phyloP scores from a whole-genome alignment of 1,140 invertebrate species.

The Melipona quadrifasciata region DNA sequence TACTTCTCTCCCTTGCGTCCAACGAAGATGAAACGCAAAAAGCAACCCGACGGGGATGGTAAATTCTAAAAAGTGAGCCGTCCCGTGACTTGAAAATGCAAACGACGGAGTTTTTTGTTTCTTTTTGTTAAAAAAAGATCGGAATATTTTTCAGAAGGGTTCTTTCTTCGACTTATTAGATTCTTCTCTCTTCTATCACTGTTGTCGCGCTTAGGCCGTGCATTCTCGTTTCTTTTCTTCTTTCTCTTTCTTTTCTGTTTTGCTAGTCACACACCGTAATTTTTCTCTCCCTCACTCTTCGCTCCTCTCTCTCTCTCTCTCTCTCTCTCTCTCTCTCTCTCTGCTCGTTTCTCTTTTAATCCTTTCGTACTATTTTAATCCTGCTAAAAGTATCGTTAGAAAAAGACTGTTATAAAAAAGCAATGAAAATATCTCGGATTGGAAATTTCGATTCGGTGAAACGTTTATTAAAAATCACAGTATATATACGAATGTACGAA shows the following conservation, averaged over 20 bases:
- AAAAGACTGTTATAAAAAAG: constrained; percentile 3
- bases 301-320: not conserved
- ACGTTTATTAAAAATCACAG: not conserved
- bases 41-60: not conserved
- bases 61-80: not conserved
- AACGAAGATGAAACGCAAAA: not conserved
- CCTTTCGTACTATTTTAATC: constrained; percentile 11
- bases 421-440: not conserved
- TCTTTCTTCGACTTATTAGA: not conserved
- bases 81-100: not conserved
- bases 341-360: not conserved
- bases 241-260: not conserved
- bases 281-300: not conserved
- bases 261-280: not conserved
- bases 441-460: not conserved
- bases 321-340: not conserved
- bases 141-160: constrained; percentile 10
- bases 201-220: constrained; percentile 69
- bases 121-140: not conserved
- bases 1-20: not conserved
- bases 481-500: not conserved
- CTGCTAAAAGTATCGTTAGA: constrained; percentile 5
- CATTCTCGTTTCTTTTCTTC: constrained; percentile 41
- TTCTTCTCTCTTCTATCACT: not conserved
- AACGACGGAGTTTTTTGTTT: not conserved